Evolutionary conservation across 2,888 invertebrate species (phyloP), one percentile per base, ranked within the genome.

Genomic region (Coenonympha arcania): DNA sequence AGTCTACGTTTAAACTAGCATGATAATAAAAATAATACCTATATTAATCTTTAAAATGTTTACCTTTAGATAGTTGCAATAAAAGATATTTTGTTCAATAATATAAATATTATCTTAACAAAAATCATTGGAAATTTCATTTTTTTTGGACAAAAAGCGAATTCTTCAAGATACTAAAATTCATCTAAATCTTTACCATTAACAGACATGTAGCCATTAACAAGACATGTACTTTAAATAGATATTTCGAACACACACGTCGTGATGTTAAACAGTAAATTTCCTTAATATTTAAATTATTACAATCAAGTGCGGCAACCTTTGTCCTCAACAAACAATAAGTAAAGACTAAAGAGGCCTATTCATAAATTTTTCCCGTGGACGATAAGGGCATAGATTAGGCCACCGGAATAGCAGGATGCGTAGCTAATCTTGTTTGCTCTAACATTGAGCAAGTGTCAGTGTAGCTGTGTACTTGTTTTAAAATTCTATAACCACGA

Each of bases 381-480:
- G 57, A 56, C 73, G 83, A 84, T 85, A 83, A 84, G 70, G 63
- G 68, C 67, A n/a, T n/a, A 65, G 76, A 78, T 81, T 69, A 79
- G 83, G 66, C 84, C 85, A 85, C 85, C 85, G 71, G 75, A 77
- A 76, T 63, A 63, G 81, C 85, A 85, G 85, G 85, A 85, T 79
- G 83, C 75, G 69, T 60, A 62, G 68, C 68, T 84, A 84, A 84
- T 84, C 83, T 77, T 81, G 78, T 80, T 76, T 79, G 71, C 66
- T 62, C 62, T 67, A n/a, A 67, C 66, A 68, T 63, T 62, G 64
- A 65, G 64, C 64, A 66, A 71, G 65, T 72, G 62, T 63, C 63
- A 62, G 64, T 64, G 64, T 63, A 66, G 70, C 65, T 72, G 62
- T 63, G 71, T 74, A 62, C 64, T 75, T 68, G 70, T 57, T 68